Percentiles rank a stretch among this genome's conserved stretches.
Evolutionary conservation across 1,140 invertebrate species (phyloP).

Genomic region (Penaeus indicus): DNA sequence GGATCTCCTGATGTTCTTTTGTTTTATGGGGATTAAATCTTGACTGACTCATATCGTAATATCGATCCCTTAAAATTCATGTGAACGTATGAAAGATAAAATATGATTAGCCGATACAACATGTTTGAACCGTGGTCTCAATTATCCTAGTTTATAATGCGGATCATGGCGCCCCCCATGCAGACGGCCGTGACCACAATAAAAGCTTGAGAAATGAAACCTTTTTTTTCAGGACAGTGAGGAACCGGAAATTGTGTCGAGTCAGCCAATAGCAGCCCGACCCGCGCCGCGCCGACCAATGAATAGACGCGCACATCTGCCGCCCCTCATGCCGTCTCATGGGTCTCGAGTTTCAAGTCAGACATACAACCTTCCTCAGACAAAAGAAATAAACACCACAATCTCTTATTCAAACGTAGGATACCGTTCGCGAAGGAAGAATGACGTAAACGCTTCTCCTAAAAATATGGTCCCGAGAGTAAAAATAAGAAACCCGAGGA

Average conservation of each 20-base stretch:
- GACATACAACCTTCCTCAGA: background rate
- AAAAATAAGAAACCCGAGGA: background rate
- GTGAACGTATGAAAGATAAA: too few relatives aligned
- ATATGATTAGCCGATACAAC: too few relatives aligned
- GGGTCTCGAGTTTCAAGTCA: background rate
- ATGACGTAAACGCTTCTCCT: too few relatives aligned
- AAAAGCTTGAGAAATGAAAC: slow-evolving; percentile 16
- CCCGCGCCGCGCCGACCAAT: background rate
- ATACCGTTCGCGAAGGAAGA: background rate
- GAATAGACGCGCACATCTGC: background rate
- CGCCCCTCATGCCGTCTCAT: too few relatives aligned
- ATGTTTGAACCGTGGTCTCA: too few relatives aligned
- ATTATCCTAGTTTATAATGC: background rate
- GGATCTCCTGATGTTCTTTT: too few relatives aligned
- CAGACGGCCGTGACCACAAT: slow-evolving; percentile 8
- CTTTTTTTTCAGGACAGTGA: slow-evolving; percentile 24
- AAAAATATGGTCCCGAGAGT: background rate
- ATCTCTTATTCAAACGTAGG: background rate
- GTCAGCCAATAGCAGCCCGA: background rate
- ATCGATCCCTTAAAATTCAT: too few relatives aligned
- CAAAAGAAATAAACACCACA: background rate
- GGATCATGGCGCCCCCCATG: background rate
- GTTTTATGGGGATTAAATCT: too few relatives aligned
- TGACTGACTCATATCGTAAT: too few relatives aligned
- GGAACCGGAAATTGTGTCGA: slow-evolving; percentile 17